Base-by-base conservation (phyloP, 1,140 invertebrate species). In the Drosophila tropicalis region DNA sequence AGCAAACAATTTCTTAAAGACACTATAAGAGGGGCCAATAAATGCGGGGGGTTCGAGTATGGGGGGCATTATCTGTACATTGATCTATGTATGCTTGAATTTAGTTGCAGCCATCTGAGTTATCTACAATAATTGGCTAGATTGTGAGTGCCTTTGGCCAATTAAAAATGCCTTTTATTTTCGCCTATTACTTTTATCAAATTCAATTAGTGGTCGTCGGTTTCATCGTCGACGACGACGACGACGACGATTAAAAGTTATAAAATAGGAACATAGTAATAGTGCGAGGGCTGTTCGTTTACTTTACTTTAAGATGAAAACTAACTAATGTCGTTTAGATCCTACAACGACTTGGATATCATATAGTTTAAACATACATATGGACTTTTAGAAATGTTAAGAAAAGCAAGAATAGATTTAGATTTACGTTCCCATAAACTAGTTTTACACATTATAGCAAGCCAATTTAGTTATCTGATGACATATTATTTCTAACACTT, bases 131-230 rank as follows among this genome's bases (percentile, higher is more conserved):
- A 81, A 86, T 86, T 86, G 77, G 70, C 55, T 34, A 47, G 62
- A 44, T 39, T 64, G 67, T 57, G 68, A 70, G 67, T 76, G 73
- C 69, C 29, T 29, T 80, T 73, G 73, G 63, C 74, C 79, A 81
- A 81, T 81, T 81, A 80, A 80, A 80, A 80, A 51, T 51, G 44
- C 44, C 44, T 51, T 51, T 51, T 51, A 19, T 51, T 51, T 51
- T 51, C 44, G 73, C 70, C 67, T 70, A 61, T 67, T 25, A 58
- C 55, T 55, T 77, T 82, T 82, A 82, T 82, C 79, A 82, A 82
- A 82, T 81, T 84, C 81, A 84, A 84, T 84, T 81, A 84, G 79
- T 71, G 41, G 60, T 29, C 62, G 32, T 67, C 67, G 56, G 55
- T 57, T 22, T 57, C 55, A 29, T 17, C 29, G n/a, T 32, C 6